Evolutionary conservation across 2,113 vertebrate species (phyloP), one percentile per base, ranked within the genome.

Genomic region (Eurypyga helias): DNA sequence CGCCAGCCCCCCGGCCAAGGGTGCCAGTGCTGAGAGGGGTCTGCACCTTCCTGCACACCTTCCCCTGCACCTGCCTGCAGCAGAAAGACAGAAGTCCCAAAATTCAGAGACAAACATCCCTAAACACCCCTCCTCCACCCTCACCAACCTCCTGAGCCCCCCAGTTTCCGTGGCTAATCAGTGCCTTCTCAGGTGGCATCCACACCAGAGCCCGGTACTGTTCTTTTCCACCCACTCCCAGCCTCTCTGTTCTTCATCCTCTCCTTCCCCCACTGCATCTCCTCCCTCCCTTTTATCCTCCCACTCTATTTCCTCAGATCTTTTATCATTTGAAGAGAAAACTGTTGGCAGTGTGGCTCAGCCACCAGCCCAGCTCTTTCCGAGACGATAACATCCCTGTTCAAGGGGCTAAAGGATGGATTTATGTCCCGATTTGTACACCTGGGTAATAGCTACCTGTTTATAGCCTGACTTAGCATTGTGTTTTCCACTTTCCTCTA

Each of bases 341-440:
- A 33, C 19, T 24, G 18, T 9, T 14, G 7, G 8, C n/a, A 48
- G 36, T 51, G 17, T 2, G 4, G 28, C 57, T 87, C 52, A 77
- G 48, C 6, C 67, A 34, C 38, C 1, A 3, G 12, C 28, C 45
- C 31, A 55, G 6, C 21, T 38, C 25, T 46, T 13, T 36, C 46
- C 0, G 1, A 51, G 8, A 6, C 0, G 6, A 9, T 4, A 24
- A 62, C 34, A 51, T 6, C 28, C 54, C 72, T 3, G 8, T 15
- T 2, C 41, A 3, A 72, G 49, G 41, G 2, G 9, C 48, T 48
- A 7, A 24, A 25, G 34, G 36, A 52, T 5, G 33, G 36, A 62
- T 95, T 67, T 52, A 29, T 11, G 43, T 19, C 28, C 38, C 0
- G 0, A 9, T 55, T 92, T 34, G 7, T 8, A 9, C 66, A 36